Conservation (phyloP, 2,113 vertebrate genomes). For the Triplophysa tibetana region DNA sequence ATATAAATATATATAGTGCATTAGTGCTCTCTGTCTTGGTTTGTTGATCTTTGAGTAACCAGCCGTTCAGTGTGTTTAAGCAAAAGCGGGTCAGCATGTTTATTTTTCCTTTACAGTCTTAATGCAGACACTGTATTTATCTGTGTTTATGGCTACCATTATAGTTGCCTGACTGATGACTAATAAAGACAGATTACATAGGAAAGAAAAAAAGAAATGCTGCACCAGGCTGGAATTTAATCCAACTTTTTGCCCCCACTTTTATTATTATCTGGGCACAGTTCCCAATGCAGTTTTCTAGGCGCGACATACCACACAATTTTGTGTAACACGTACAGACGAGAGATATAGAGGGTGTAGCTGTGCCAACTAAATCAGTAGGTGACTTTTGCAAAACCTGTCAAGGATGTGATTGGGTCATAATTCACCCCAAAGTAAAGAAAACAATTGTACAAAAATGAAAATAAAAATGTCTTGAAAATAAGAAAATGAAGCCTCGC, state of each 20-base stretch:
- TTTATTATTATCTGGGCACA: slow-evolving; percentile 26
- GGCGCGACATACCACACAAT: slow-evolving; percentile 7
- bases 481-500: too few species aligned
- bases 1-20: slow-evolving; percentile 15
- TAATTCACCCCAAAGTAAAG: neutral
- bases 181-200: slow-evolving; percentile 4
- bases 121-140: slow-evolving; percentile 11
- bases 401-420: neutral
- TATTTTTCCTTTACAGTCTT: slow-evolving; percentile 25
- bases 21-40: neutral
- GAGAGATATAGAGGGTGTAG: neutral
- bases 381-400: neutral
- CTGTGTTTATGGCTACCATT: neutral
- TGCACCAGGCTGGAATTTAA: slow-evolving; percentile 25
- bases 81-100: neutral
- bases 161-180: slow-evolving; percentile 25
- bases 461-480: too few species aligned
- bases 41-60: slow-evolving; percentile 2
- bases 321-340: slow-evolving; percentile 3
- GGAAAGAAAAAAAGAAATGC: slow-evolving; percentile 6
- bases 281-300: slow-evolving; percentile 1
- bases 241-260: neutral
- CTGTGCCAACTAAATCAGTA: neutral
- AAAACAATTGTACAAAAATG: neutral
- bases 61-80: neutral